Evolutionary conservation across 1,140 invertebrate genomes (phyloP).

Genomic region (Drosophila parvula): DNA sequence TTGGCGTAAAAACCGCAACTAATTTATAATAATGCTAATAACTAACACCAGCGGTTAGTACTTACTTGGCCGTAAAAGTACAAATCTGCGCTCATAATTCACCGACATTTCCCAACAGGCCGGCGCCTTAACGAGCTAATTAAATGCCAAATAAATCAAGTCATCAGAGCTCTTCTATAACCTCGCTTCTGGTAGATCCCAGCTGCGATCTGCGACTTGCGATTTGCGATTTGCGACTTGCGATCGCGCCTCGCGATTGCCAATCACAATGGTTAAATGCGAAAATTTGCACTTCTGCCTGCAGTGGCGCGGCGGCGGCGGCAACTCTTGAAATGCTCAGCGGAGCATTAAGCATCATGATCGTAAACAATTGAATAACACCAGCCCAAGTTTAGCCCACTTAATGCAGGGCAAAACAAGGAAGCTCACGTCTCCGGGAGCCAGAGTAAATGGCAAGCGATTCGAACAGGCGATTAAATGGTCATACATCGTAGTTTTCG

Average conservation of each 20-base stretch:
- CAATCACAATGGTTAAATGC: conserved; percentile 33
- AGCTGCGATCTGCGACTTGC: conserved; percentile 8
- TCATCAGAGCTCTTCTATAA: conserved; percentile 39
- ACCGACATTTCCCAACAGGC: conserved; percentile 61
- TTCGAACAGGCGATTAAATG: conserved; percentile 36
- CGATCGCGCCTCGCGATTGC: conserved; percentile 14
- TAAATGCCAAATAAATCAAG: conserved; percentile 67
- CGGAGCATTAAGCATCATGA: conserved; percentile 53
- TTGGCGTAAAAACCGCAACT: conserved; percentile 65
- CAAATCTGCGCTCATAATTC: conserved; percentile 31
- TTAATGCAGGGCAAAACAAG: conserved; percentile 37
- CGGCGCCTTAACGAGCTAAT: conserved; percentile 61
- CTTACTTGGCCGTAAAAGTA: not conserved
- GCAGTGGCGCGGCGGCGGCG: conserved; percentile 12
- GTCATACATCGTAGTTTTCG: conserved; percentile 51
- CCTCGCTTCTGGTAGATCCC: conserved; percentile 32
- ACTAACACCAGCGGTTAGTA: conserved; percentile 19
- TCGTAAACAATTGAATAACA: conserved; percentile 68
- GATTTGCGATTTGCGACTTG: not conserved
- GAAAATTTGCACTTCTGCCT: conserved; percentile 59
- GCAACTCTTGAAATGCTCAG: conserved; percentile 59
- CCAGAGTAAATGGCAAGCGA: conserved; percentile 40
- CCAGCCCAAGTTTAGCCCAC: conserved; percentile 38
- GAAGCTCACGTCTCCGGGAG: conserved; percentile 50
- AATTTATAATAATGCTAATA: conserved; percentile 67